Evolutionary conservation across 2,888 invertebrate species (phyloP).

Genomic region (Eupithecia dodoneata): DNA sequence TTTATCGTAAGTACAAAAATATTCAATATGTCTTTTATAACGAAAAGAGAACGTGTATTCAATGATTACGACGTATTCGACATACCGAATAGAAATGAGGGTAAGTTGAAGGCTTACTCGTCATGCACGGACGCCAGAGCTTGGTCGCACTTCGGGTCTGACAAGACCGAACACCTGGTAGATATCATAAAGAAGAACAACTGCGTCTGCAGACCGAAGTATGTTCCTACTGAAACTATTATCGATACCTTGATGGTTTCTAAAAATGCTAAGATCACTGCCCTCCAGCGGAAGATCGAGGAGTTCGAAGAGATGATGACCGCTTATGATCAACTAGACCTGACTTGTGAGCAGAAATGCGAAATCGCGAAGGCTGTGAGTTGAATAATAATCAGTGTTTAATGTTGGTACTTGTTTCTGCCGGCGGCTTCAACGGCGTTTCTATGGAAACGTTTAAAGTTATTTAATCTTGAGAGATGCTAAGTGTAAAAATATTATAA

Average conservation of each 20-base stretch:
- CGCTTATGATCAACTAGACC: slow-evolving; percentile 74
- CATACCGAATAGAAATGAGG: slow-evolving; percentile 79
- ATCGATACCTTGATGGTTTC: slow-evolving; percentile 74
- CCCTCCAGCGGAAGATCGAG: slow-evolving; percentile 76
- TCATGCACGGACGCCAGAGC: slow-evolving; percentile 84
- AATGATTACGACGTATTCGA: slow-evolving; percentile 75
- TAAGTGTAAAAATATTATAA: neutral
- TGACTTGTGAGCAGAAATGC: slow-evolving; percentile 72
- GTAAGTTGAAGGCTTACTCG: slow-evolving; percentile 81
- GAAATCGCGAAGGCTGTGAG: slow-evolving; percentile 76
- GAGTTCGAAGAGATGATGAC: slow-evolving; percentile 75
- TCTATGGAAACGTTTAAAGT: neutral
- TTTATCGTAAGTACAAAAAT: slow-evolving; percentile 56
- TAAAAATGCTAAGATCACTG: slow-evolving; percentile 80
- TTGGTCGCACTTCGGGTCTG: slow-evolving; percentile 83
- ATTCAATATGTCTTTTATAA: slow-evolving; percentile 76
- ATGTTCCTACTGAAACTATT: slow-evolving; percentile 74
- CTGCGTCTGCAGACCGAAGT: slow-evolving; percentile 68
- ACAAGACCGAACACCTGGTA: slow-evolving; percentile 83
- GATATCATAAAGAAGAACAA: slow-evolving; percentile 81
- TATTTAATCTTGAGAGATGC: neutral
- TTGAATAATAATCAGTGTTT: slow-evolving; percentile 26
- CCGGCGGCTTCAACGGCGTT: neutral
- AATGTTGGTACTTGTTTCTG: neutral
- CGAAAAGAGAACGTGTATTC: slow-evolving; percentile 78